Percentiles rank a stretch among this genome's conserved stretches.
Conservation (phyloP, 2,797 vertebrate species). For the Tapera naevia region DNA sequence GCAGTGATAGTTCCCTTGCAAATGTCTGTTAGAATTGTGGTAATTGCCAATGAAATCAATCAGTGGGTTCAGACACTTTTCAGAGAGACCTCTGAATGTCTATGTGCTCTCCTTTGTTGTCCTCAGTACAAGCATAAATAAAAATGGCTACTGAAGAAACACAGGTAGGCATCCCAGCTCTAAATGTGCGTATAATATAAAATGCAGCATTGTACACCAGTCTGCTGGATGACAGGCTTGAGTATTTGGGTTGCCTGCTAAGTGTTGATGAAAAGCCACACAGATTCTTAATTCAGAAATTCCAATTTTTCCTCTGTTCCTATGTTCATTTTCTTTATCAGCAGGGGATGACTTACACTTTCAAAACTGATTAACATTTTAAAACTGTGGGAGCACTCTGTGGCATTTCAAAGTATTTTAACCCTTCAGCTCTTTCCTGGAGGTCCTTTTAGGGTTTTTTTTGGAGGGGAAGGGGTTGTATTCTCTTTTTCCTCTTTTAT, state of each 20-base stretch:
- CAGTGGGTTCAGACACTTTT: slow-evolving; percentile 11
- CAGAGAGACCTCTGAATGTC: not conserved
- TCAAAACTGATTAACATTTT: slow-evolving; percentile 69
- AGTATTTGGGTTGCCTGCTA: slow-evolving; percentile 45
- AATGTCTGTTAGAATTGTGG: not conserved
- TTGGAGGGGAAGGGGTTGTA: too few relatives aligned
- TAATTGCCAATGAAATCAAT: slow-evolving; percentile 45
- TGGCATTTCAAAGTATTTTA: slow-evolving; percentile 45
- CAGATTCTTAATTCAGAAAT: slow-evolving; percentile 64
- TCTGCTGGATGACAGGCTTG: not conserved
- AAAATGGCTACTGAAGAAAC: slow-evolving; percentile 8
- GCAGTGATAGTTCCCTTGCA: not conserved
- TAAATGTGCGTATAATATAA: not conserved
- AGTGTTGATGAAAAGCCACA: slow-evolving; percentile 61
- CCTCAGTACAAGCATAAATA: not conserved
- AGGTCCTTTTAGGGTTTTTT: not conserved
- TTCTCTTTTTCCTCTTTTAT: too few relatives aligned
- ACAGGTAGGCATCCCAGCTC: not conserved
- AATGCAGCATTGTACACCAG: not conserved
- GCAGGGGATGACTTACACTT: slow-evolving; percentile 60
- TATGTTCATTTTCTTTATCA: slow-evolving; percentile 71
- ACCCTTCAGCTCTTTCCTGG: not conserved
- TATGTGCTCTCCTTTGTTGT: not conserved
- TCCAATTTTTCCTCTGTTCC: slow-evolving; percentile 62
- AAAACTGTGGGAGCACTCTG: slow-evolving; percentile 40